Evolutionary conservation across 2,797 vertebrate genomes (phyloP).

Genomic region (Tapirus indicus): DNA sequence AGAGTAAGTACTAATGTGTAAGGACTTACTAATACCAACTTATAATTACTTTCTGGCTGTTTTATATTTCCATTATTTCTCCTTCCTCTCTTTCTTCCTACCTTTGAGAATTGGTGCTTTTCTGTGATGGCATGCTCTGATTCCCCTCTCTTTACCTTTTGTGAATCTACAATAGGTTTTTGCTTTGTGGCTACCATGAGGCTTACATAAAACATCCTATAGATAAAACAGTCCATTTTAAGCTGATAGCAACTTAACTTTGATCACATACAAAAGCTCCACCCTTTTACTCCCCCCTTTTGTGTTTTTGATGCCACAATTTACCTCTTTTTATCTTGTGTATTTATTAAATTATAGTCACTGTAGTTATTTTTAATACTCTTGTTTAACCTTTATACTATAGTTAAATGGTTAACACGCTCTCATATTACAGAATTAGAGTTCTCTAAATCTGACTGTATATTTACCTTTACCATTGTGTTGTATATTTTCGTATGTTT

Average conservation of each 20-base stretch:
- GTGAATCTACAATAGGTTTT: background rate
- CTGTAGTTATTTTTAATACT: background rate
- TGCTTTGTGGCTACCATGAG: background rate
- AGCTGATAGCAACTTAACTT: background rate
- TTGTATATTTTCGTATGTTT: background rate
- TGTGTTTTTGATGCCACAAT: background rate
- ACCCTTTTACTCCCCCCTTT: background rate
- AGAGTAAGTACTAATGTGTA: background rate
- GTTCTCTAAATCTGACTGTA: background rate
- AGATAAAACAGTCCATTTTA: background rate
- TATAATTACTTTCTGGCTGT: background rate
- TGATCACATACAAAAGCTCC: background rate
- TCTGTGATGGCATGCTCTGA: too few relatives aligned
- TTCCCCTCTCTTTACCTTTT: too few relatives aligned
- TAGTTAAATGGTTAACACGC: background rate
- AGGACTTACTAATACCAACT: background rate
- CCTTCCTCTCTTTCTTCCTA: background rate
- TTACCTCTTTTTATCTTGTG: background rate
- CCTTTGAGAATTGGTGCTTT: background rate
- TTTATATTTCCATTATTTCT: background rate
- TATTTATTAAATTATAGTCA: background rate
- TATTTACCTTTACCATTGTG: background rate
- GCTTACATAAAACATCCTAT: background rate
- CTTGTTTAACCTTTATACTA: background rate
- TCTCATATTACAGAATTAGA: background rate